Evolutionary conservation across 2,113 vertebrate genomes (phyloP).

Genomic region (Tychaedon coryphoeus): DNA sequence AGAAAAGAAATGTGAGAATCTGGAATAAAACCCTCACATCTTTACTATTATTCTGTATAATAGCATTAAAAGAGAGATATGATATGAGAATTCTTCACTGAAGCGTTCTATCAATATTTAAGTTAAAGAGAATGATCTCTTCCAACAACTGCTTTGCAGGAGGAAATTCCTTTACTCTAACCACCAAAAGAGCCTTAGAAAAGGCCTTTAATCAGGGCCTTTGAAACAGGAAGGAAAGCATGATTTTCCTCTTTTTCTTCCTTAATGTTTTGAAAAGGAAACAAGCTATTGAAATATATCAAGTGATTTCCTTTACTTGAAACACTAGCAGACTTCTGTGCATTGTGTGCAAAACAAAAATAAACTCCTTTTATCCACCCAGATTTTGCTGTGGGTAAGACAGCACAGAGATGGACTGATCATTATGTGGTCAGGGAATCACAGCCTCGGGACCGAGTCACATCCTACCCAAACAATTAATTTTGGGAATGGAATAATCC

Average conservation of each 20-base stretch:
- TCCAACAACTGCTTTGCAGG: slow-evolving; percentile 20
- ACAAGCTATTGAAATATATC: slow-evolving; percentile 58
- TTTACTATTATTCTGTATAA: neutral
- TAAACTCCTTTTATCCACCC: slow-evolving; percentile 47
- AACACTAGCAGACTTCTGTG: slow-evolving; percentile 33
- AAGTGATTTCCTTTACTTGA: slow-evolving; percentile 53
- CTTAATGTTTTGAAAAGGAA: slow-evolving; percentile 61
- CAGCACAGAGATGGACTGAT: neutral
- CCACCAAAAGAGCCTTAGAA: slow-evolving; percentile 7
- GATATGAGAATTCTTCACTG: neutral
- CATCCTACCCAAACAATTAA: slow-evolving; percentile 30
- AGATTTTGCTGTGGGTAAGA: neutral
- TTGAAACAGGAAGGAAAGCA: slow-evolving; percentile 62
- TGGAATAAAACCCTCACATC: slow-evolving; percentile 5
- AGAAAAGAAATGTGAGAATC: neutral
- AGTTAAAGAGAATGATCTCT: slow-evolving; percentile 36
- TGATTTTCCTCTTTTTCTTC: slow-evolving; percentile 58
- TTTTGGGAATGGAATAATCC: neutral
- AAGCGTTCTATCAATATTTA: neutral
- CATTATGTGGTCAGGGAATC: slow-evolving; percentile 20
- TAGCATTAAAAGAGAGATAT: neutral
- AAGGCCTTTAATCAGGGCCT: slow-evolving; percentile 44
- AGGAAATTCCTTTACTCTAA: slow-evolving; percentile 46
- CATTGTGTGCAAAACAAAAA: slow-evolving; percentile 49
- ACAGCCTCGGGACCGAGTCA: neutral